Evolutionary conservation across 2,113 vertebrate species (phyloP).

Genomic region (Neomonachus schauinslandi): DNA sequence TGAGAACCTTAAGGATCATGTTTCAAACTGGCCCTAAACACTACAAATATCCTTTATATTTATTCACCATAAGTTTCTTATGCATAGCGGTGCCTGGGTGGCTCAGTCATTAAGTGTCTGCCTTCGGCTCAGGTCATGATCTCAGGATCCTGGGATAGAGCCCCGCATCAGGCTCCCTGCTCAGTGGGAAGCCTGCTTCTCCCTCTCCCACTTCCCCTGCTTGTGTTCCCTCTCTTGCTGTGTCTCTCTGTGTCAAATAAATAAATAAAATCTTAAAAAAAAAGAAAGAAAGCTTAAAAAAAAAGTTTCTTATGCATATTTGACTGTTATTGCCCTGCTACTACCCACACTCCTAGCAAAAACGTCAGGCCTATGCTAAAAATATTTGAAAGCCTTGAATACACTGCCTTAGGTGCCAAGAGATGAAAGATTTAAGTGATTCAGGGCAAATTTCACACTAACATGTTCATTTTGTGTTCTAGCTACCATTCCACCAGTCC

Average conservation of each 20-base stretch:
- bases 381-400: background rate
- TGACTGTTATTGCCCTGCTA: background rate
- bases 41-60: background rate
- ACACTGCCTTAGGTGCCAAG: background rate
- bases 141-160: too few species aligned
- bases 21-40: background rate
- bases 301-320: background rate
- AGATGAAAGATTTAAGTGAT: background rate
- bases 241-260: too few species aligned
- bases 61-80: background rate
- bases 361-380: constrained; percentile 6
- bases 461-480: background rate
- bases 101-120: too few species aligned
- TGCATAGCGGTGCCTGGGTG: background rate
- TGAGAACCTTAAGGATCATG: background rate
- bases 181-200: too few species aligned
- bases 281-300: too few species aligned
- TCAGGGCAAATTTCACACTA: background rate
- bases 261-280: too few species aligned
- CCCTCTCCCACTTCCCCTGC: too few species aligned
- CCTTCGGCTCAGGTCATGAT: too few species aligned
- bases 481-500: background rate
- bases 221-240: too few species aligned
- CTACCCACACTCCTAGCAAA: background rate
- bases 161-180: too few species aligned